phyloP scores from a whole-genome alignment of 2,888 invertebrate genomes.

The Yponomeuta evonymella region DNA sequence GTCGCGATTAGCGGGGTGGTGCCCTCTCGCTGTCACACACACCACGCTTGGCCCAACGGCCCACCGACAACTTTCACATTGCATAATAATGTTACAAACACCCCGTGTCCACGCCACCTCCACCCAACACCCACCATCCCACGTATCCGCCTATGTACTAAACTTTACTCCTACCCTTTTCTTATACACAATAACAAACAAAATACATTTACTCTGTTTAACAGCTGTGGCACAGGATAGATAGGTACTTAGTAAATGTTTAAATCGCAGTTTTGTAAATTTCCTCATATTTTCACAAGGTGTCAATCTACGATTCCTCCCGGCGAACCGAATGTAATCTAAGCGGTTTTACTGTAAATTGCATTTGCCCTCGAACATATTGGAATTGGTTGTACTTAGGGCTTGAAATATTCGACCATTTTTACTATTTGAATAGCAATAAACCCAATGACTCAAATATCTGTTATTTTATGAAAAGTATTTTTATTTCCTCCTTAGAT shows the following conservation, averaged over 20 bases:
- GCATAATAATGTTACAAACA: conserved; percentile 53
- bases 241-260: neutral
- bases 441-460: too few species aligned
- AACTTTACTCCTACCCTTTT: conserved; percentile 8
- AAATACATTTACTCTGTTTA: conserved; percentile 16
- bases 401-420: too few species aligned
- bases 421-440: too few species aligned
- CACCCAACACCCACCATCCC: conserved; percentile 12
- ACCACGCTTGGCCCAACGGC: conserved; percentile 33
- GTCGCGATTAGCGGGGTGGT: conserved; percentile 58
- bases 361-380: too few species aligned
- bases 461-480: too few species aligned
- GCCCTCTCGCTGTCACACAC: conserved; percentile 68
- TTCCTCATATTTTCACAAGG: neutral
- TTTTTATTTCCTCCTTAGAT: too few species aligned
- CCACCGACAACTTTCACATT: conserved; percentile 50
- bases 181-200: conserved; percentile 13
- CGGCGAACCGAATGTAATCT: too few species aligned
- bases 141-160: neutral
- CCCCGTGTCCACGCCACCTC: conserved; percentile 32
- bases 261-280: neutral
- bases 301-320: too few species aligned
- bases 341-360: too few species aligned
- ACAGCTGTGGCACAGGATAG: conserved; percentile 16
- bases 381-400: too few species aligned